Evolutionary conservation across 2,888 invertebrate species (phyloP), one percentile per base, ranked within the genome.

Genomic region (Tenthredo mesomela): DNA sequence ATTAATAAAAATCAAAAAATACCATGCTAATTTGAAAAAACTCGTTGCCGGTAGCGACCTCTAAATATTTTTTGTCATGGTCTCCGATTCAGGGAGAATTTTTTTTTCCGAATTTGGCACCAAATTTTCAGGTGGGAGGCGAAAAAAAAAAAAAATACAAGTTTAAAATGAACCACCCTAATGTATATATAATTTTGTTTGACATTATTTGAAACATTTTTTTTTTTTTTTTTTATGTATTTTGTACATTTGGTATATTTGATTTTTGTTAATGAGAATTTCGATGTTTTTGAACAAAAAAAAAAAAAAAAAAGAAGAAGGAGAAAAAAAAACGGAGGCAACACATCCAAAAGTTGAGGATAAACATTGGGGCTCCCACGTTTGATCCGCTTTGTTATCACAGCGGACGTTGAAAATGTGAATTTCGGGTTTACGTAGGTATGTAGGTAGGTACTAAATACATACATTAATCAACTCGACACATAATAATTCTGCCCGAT

Each of bases 371-470:
- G 21, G 18, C 37, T 40, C 29, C 37, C n/a, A 71, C 70, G 61
- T 61, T 61, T 61, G 61, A 33, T 71, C 70, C 9, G 33, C 40
- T 33, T 37, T 71, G 70, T 71, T 71, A 71, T 71, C 29, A 37
- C 70, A 40, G n/a, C 18, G 37, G 70, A n/a, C 40, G 70, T 7
- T 71, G 33, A 40, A 71, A 18, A 37, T 71, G 70, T 40, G 40
- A 40, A 71, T 18, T 71, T n/a, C n/a, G 15, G 9, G 40, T 37
- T 40, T 71, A 10, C 40, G 37, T 18, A 10, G n/a, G 37, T 18
- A 33, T 1, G 12, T 7, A n/a, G n/a, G n/a, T 54, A 54, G 54
- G n/a, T 54, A n/a, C 54, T 54, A 54, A 1, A 54, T 54, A 25
- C 61, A 61, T 61, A 21, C 61, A 61, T 61, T 25, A 25, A 61